These are phyloP conservation scores for Pristionchus maxplancki DNA, from an alignment of 2,888 invertebrate species.

Conservation along the genomic window DNA sequence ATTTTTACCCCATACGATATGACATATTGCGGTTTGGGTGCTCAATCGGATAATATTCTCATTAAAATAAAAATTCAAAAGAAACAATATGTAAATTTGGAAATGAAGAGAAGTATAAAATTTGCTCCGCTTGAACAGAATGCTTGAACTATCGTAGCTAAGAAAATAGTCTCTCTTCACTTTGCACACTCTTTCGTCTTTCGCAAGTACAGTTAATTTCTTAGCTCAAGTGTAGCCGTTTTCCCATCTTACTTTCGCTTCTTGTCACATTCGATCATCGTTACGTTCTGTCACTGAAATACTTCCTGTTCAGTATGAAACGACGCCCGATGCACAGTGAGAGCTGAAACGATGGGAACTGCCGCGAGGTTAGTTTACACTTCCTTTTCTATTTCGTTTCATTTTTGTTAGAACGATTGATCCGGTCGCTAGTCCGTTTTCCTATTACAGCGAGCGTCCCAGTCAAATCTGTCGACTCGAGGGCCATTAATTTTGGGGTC, in stretches of 20 bases:
- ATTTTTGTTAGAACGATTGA: background rate
- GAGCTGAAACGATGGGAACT: slow-evolving; percentile 36
- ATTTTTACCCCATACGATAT: slow-evolving; percentile 6
- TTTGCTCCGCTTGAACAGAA: background rate
- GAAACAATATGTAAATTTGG: no score
- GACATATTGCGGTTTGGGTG: slow-evolving; percentile 2
- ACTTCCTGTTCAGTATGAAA: slow-evolving; percentile 8
- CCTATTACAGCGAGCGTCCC: slow-evolving; percentile 13
- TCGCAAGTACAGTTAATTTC: background rate
- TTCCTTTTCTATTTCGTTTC: background rate
- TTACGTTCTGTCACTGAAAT: background rate
- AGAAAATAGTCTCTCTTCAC: background rate
- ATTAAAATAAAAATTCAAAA: background rate
- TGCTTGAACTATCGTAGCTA: background rate
- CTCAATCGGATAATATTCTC: background rate
- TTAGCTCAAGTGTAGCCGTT: background rate
- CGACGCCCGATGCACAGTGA: background rate
- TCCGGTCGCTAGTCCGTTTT: background rate
- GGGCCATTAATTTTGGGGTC: slow-evolving; percentile 36
- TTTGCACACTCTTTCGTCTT: background rate
- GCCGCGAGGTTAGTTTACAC: slow-evolving; percentile 5
- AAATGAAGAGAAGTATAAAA: background rate
- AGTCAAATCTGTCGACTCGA: slow-evolving; percentile 29
- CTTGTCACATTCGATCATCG: background rate
- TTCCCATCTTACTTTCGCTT: background rate